Percentiles rank a stretch among this genome's conserved stretches.
Evolutionary conservation across 92 coral and sea anemone species (phyloP).

Genomic region (Umimayanthus kanabou): DNA sequence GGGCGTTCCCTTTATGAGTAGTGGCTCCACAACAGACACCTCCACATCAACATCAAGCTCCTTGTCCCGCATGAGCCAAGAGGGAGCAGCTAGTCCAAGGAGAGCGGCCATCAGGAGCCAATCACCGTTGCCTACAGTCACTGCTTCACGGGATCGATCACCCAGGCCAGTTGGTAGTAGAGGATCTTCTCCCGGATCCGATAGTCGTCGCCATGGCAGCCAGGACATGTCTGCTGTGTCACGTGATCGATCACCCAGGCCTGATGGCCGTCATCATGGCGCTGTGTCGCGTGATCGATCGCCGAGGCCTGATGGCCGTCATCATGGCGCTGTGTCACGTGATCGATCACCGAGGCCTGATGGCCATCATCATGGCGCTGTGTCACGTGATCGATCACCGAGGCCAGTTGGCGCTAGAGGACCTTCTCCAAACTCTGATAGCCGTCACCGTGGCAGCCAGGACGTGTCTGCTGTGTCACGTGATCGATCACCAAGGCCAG

Average conservation of each 20-base stretch:
- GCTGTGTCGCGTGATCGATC: no score
- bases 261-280: no score
- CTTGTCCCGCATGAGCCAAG: conserved; percentile 9
- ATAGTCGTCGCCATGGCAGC: background rate
- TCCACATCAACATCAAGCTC: conserved; percentile 13
- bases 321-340: conserved; percentile 10
- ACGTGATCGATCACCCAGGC: conserved; percentile 24
- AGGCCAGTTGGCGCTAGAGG: background rate
- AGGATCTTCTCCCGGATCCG: background rate
- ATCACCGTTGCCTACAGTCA: background rate
- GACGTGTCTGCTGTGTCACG: background rate
- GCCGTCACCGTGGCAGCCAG: background rate
- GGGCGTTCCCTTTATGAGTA: conserved; percentile 27
- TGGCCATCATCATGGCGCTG: background rate
- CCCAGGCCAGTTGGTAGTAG: background rate
- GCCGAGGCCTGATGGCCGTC: no score
- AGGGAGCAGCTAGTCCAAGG: conserved; percentile 17
- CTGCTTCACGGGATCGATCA: background rate
- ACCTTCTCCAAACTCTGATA: background rate
- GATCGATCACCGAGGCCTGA: conserved; percentile 26
- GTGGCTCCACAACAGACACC: conserved; percentile 1
- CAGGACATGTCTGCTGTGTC: background rate
- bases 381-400: background rate
- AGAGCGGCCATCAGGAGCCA: background rate
- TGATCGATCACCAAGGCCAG: conserved; percentile 17